Conservation (phyloP, 2,113 vertebrate species). For the Rhipidura dahli region DNA sequence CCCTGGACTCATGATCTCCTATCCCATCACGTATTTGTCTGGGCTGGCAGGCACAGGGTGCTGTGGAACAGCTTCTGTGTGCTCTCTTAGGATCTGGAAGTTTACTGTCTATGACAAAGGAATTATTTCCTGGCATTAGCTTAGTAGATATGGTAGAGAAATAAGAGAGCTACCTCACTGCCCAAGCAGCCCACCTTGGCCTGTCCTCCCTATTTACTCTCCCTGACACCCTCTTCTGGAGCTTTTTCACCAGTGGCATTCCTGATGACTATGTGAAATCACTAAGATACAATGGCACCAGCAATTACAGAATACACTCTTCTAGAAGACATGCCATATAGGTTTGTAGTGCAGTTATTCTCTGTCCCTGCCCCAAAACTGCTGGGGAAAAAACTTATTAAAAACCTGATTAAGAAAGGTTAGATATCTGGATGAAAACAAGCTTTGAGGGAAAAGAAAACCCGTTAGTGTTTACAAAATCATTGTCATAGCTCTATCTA, state of each 20-base stretch:
- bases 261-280: neutral
- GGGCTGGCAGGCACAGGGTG: neutral
- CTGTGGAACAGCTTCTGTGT: neutral
- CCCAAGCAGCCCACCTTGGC: neutral
- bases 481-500: neutral
- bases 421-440: neutral
- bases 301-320: neutral
- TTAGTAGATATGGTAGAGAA: neutral
- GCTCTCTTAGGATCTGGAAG: neutral
- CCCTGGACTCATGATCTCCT: neutral
- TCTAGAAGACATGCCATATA: neutral
- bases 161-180: neutral
- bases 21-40: neutral
- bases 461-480: neutral
- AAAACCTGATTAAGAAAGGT: neutral
- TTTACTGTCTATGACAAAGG: neutral
- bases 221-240: neutral
- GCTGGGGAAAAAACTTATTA: neutral
- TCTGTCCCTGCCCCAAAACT: neutral
- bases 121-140: neutral
- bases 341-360: neutral
- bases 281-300: neutral
- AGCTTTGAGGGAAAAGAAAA: neutral
- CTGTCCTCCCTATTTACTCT: neutral
- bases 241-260: neutral